A percentile compares a stretch with the other conserved stretches of the same genome.
Conservation (phyloP, 1,140 invertebrate species). For the Drosophila ironensis region DNA sequence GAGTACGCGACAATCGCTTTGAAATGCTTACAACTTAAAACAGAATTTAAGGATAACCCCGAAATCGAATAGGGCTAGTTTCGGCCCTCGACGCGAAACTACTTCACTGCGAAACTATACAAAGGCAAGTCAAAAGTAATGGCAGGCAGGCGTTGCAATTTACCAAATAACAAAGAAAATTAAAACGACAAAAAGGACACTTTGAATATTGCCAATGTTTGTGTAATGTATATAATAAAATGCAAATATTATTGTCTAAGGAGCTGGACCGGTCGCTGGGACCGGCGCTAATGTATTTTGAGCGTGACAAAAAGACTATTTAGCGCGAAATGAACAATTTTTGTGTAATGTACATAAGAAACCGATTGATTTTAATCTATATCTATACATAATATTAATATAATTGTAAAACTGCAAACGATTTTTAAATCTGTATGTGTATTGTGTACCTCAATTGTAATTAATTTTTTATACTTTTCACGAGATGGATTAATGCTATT, state of each 20-base stretch:
- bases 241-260: conserved; percentile 63
- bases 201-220: conserved; percentile 51
- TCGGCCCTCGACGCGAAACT: conserved; percentile 48
- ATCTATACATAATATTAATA: conserved; percentile 54
- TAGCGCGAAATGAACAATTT: conserved; percentile 71
- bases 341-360: conserved; percentile 76
- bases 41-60: neutral
- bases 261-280: too few species aligned
- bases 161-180: conserved; percentile 40
- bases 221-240: conserved; percentile 69
- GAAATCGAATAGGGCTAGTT: conserved; percentile 54
- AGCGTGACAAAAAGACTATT: conserved; percentile 71
- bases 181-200: neutral
- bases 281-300: conserved; percentile 51
- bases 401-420: conserved; percentile 68
- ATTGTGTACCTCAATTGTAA: conserved; percentile 78
- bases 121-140: conserved; percentile 33
- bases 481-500: conserved; percentile 54
- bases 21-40: conserved; percentile 63
- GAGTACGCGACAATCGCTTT: conserved; percentile 78
- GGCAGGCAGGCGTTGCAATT: conserved; percentile 44
- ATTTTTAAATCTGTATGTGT: conserved; percentile 75
- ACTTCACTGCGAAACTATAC: conserved; percentile 65
- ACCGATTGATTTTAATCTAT: conserved; percentile 73
- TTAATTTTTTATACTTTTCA: conserved; percentile 64